These are phyloP conservation scores for Paracyclopina nana DNA, from an alignment of 1,140 invertebrate species.

Conservation along the genomic window DNA sequence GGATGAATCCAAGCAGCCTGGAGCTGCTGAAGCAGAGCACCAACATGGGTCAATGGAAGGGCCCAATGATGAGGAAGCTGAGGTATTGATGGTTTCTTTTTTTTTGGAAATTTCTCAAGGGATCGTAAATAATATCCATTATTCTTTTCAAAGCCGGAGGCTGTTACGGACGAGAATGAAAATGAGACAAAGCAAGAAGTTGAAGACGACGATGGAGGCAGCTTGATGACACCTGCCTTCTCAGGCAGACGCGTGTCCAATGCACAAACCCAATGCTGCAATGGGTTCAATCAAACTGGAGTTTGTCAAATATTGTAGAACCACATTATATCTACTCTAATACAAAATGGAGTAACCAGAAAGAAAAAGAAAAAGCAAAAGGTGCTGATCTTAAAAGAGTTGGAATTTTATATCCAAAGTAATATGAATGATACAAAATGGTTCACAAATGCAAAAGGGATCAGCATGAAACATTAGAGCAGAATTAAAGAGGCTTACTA, in stretches of 20 bases:
- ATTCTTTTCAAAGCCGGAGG: neutral
- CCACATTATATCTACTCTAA: too few relatives aligned
- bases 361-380: too few relatives aligned
- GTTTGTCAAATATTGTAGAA: conserved; percentile 3
- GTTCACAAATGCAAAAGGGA: too few relatives aligned
- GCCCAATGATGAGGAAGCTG: neutral
- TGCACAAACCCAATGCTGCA: neutral
- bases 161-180: neutral
- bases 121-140: neutral
- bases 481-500: too few relatives aligned
- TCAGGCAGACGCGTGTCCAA: neutral
- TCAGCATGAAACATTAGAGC: too few relatives aligned
- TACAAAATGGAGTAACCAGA: too few relatives aligned
- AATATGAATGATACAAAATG: too few relatives aligned
- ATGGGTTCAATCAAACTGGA: conserved; percentile 8
- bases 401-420: too few relatives aligned
- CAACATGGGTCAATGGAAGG: too few relatives aligned
- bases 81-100: neutral
- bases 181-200: neutral
- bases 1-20: too few relatives aligned
- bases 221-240: neutral
- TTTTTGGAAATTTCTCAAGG: neutral
- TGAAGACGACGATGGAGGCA: neutral
- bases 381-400: too few relatives aligned
- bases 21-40: too few relatives aligned